phyloP scores from a whole-genome alignment of 2,888 invertebrate species.

The Pandemis corylana region DNA sequence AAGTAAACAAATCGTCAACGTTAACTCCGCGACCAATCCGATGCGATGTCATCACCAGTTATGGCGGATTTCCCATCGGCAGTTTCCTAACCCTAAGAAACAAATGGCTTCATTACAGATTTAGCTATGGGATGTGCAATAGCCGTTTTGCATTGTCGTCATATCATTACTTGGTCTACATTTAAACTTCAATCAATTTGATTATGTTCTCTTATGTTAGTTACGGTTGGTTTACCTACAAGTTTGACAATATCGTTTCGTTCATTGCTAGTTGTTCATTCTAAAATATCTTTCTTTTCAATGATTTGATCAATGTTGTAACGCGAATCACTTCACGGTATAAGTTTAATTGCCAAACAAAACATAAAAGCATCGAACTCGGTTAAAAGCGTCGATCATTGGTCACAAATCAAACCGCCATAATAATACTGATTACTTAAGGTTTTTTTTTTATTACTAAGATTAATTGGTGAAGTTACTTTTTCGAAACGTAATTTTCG shows the following conservation, averaged over 20 bases:
- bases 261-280: background rate
- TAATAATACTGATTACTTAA: background rate
- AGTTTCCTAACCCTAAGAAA: constrained; percentile 55
- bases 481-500: constrained; percentile 12
- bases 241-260: background rate
- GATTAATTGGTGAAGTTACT: background rate
- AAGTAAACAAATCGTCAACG: constrained; percentile 30
- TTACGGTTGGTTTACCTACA: background rate
- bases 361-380: background rate
- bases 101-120: constrained; percentile 47
- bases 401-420: background rate
- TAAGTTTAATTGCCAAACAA: background rate
- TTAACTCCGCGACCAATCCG: constrained; percentile 51
- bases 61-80: constrained; percentile 56
- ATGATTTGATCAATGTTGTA: background rate
- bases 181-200: background rate
- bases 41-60: constrained; percentile 47
- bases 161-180: constrained; percentile 4
- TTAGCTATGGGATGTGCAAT: constrained; percentile 49
- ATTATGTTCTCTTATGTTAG: background rate
- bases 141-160: constrained; percentile 23
- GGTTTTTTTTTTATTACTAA: background rate
- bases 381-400: background rate
- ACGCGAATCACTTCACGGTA: background rate
- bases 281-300: background rate